Evolutionary conservation across 2,888 invertebrate genomes (phyloP), one percentile per base, ranked within the genome.

Genomic region (Smittia aterrima): DNA sequence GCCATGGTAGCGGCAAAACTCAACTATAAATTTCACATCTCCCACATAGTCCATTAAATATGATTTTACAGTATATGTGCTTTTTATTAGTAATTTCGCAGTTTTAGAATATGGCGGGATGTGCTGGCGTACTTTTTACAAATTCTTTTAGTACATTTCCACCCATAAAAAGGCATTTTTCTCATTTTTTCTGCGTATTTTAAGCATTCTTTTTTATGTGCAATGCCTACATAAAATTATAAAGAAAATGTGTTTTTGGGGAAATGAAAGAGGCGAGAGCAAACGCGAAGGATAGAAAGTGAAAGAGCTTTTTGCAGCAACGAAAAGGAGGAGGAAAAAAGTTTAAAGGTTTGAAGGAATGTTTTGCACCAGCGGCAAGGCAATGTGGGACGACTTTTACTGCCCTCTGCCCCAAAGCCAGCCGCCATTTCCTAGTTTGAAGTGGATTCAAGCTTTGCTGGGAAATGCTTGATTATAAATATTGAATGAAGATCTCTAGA

Each of bases 201-300:
- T 68, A 68, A 68, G 68, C 68, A 68, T 9, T 68, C 53, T 70
- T 54, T 70, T 70, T 70, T 70, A 54, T 70, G 70, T 18, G 70
- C 24, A 54, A 68, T 54, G 53, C 70, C 70, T 53, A 54, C 70
- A 70, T 70, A 70, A 70, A 70, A 70, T 70, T 70, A 70, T 70
- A 70, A 68, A 68, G 68, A 68, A 68, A 68, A 68, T 68, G 68
- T 68, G 68, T 68, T 68, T 68, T 68, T 68, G 68, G 68, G 68
- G 68, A 68, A 68, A 68, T 68, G 68, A 68, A 47, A 16, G 11
- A 47, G 13, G n/a, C 13, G 3, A 16, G n/a, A 9, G n/a, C n/a
- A n/a, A n/a, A n/a, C n/a, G n/a, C n/a, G n/a, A n/a, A 68, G 18
- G 22, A 24, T 24, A 47, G 47, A 13, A 68, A 47, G 11, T n/a